phyloP scores from a whole-genome alignment of 2,888 invertebrate species.

The Antheraea assamensis region DNA sequence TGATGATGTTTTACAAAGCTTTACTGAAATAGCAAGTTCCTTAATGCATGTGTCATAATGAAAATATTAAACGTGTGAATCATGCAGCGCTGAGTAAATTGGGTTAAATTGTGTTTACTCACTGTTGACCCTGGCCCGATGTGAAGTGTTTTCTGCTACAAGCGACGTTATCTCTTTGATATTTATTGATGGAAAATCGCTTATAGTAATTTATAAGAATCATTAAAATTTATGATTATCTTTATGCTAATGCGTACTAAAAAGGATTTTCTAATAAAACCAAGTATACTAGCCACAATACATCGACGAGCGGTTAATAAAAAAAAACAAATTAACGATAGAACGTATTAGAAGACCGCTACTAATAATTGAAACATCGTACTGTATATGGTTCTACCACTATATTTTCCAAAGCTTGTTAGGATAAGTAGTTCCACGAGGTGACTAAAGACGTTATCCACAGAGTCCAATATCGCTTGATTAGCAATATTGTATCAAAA shows the following conservation, averaged over 20 bases:
- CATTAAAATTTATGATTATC: conserved; percentile 11
- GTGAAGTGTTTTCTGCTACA: conserved; percentile 39
- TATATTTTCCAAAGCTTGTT: not conserved
- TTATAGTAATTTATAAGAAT: conserved; percentile 20
- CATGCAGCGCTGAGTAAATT: conserved; percentile 31
- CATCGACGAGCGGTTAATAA: too few species aligned
- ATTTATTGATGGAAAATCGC: conserved; percentile 23
- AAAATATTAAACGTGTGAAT: conserved; percentile 16
- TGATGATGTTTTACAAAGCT: too few species aligned
- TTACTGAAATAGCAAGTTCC: not conserved
- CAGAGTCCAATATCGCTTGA: not conserved
- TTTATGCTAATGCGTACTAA: conserved; percentile 5
- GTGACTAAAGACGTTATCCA: not conserved
- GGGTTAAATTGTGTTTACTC: conserved; percentile 37
- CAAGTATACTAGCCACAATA: too few species aligned
- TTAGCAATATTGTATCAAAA: not conserved
- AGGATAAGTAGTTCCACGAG: not conserved
- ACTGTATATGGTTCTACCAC: too few species aligned
- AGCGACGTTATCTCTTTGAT: conserved; percentile 34
- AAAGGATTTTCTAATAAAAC: not conserved
- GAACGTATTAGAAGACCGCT: not conserved
- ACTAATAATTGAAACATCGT: too few species aligned
- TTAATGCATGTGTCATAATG: not conserved
- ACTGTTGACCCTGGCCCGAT: conserved; percentile 39
- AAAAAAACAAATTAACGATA: too few species aligned